Percentiles rank a stretch among this genome's conserved stretches.
These are phyloP conservation scores for Galeruca laticollis DNA, from an alignment of 2,888 invertebrate species.

Conservation along the genomic window DNA sequence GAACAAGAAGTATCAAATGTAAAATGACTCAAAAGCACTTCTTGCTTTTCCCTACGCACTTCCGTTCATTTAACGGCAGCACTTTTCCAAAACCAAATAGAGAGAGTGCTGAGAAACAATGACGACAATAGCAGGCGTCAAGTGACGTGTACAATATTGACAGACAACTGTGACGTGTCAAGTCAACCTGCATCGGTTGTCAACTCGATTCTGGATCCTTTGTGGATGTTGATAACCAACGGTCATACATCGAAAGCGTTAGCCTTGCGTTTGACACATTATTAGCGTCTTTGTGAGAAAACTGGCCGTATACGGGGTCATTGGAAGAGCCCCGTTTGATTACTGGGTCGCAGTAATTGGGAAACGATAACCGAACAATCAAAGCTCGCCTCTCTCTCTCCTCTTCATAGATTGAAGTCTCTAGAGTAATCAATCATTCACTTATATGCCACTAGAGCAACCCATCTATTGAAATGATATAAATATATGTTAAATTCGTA, in stretches of 20 bases:
- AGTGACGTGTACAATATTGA: constrained; percentile 62
- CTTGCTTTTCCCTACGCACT: not conserved
- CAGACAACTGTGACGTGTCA: constrained; percentile 61
- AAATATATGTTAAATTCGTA: too few relatives aligned
- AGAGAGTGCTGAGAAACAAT: constrained; percentile 53
- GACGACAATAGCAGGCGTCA: constrained; percentile 59
- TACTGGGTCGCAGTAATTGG: constrained; percentile 35
- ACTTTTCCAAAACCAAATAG: not conserved
- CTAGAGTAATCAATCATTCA: constrained; percentile 28
- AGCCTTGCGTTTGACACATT: constrained; percentile 61
- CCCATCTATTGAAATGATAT: too few relatives aligned
- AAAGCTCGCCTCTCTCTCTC: not conserved
- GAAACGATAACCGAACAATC: constrained; percentile 33
- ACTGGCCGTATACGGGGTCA: constrained; percentile 29
- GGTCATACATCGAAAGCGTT: constrained; percentile 60
- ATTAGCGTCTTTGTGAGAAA: constrained; percentile 49
- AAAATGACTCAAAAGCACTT: too few relatives aligned
- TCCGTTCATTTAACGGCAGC: constrained; percentile 4
- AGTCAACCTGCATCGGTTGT: constrained; percentile 59
- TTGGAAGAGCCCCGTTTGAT: constrained; percentile 35
- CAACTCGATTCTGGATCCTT: constrained; percentile 58
- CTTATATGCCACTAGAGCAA: not conserved
- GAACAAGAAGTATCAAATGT: too few relatives aligned
- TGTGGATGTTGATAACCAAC: constrained; percentile 59
- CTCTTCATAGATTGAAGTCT: not conserved